Base-by-base conservation (phyloP, 1,140 invertebrate genomes). In the Leptopilina clavipes region DNA sequence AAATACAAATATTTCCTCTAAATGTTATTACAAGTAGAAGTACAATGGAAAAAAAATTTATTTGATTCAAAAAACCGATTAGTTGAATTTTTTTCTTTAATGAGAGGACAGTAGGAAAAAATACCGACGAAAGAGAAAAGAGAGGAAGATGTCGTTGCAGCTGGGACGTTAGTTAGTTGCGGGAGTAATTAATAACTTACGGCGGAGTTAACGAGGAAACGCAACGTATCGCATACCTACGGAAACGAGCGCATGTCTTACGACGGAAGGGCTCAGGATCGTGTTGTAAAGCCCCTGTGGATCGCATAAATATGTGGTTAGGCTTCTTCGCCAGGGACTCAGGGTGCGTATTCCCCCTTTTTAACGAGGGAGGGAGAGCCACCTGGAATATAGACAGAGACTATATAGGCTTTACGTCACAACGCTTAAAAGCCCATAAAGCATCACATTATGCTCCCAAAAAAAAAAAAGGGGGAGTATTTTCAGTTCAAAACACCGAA, bases 171-270 rank as follows among this genome's bases (percentile, higher is more conserved):
- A 78, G 86, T 88, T 87, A 87, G 84, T 88, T 84, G 83, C 77
- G 80, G n/a, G n/a, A n/a, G 78, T 87, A 88, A 88, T 88, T 88
- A 88, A 87, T 88, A 88, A 88, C 82, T 87, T 85, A 86, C 83
- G 80, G 78, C 76, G 76, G 80, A 84, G 84, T 85, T 86, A 86
- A 87, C 84, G 86, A 87, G 85, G 81, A 83, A 84, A 84, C 74
- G 74, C 45, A 71, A 70, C 73, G 78, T 81, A 79, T 80, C 78
- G 76, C 78, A 74, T 81, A 72, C 70, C 74, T 74, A 44, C 70
- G 70, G 65, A 65, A 65, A 65, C 59, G 72, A 54, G 56, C n/a
- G 73, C 70, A 78, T 54, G 76, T 80, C 65, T 80, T 48, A 45
- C 59, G 18, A 40, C 73, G 54, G 56, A 70, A 43, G 70, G 10